Conservation (phyloP, 2,888 invertebrate species). For the Lithophane leautieri region DNA sequence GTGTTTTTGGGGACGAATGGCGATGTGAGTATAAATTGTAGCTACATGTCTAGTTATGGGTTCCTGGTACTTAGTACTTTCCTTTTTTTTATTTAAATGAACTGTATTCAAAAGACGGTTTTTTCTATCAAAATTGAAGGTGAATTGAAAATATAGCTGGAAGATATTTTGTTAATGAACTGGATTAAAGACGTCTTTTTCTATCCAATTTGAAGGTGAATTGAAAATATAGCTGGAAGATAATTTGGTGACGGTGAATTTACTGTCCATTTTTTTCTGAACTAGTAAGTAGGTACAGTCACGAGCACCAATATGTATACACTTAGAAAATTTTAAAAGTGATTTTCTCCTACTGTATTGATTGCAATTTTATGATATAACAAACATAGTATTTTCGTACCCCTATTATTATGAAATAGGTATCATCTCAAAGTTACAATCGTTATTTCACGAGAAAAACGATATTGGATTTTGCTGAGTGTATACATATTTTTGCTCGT, state of each 20-base stretch:
- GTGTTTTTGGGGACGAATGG: slow-evolving; percentile 48
- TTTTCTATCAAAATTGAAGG: background rate
- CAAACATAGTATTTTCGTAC: too few relatives aligned
- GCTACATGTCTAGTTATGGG: background rate
- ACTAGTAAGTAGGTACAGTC: too few relatives aligned
- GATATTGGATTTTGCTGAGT: too few relatives aligned
- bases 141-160: background rate
- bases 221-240: background rate
- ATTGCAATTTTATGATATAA: too few relatives aligned
- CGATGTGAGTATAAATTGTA: slow-evolving; percentile 43
- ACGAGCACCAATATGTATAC: too few relatives aligned
- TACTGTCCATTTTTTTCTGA: background rate
- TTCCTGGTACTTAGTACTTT: background rate
- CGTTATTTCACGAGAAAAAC: too few relatives aligned
- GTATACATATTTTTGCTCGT: too few relatives aligned
- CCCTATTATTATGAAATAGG: too few relatives aligned
- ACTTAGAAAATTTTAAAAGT: too few relatives aligned
- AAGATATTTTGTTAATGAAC: background rate
- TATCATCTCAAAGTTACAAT: too few relatives aligned
- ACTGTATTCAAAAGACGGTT: background rate
- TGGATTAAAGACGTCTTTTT: background rate
- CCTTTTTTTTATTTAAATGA: background rate
- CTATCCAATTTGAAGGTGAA: background rate
- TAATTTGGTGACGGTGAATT: background rate
- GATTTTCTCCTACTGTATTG: too few relatives aligned